phyloP scores from a whole-genome alignment of 2,113 vertebrate genomes.

The Pithys albifrons region DNA sequence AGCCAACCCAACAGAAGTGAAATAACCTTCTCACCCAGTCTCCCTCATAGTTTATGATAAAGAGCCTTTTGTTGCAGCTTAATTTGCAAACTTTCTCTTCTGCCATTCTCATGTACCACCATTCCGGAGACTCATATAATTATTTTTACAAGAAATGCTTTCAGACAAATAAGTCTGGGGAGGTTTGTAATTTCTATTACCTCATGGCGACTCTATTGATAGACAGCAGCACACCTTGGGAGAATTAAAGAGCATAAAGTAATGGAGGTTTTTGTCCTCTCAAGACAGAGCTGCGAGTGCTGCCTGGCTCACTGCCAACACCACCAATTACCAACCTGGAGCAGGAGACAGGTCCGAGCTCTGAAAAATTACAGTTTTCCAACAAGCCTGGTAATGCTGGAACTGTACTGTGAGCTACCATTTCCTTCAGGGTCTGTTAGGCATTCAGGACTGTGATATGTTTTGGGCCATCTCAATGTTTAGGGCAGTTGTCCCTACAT shows the following conservation, averaged over 20 bases:
- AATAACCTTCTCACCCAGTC: not conserved
- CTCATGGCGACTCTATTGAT: slow-evolving; percentile 64
- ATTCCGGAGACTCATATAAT: slow-evolving; percentile 31
- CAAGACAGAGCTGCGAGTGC: not conserved
- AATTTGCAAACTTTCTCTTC: slow-evolving; percentile 43
- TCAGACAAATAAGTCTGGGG: slow-evolving; percentile 69
- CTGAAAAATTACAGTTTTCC: slow-evolving; percentile 52
- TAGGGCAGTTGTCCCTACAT: not conserved
- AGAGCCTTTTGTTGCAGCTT: slow-evolving; percentile 45
- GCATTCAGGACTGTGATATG: accelerated
- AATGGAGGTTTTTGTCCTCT: slow-evolving; percentile 63
- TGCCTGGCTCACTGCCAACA: slow-evolving; percentile 40
- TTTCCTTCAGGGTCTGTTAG: not conserved
- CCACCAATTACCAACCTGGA: slow-evolving; percentile 57
- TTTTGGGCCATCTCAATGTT: not conserved
- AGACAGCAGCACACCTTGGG: slow-evolving; percentile 64
- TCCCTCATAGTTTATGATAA: not conserved
- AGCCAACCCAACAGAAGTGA: not conserved
- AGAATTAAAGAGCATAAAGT: slow-evolving; percentile 50
- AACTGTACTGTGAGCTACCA: not conserved
- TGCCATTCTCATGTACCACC: not conserved
- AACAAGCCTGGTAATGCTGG: not conserved
- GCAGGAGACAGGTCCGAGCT: not conserved
- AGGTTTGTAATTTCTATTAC: slow-evolving; percentile 66
- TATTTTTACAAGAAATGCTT: slow-evolving; percentile 70